Base-by-base conservation (phyloP, 1,140 invertebrate species). In the Vollenhovia emeryi region DNA sequence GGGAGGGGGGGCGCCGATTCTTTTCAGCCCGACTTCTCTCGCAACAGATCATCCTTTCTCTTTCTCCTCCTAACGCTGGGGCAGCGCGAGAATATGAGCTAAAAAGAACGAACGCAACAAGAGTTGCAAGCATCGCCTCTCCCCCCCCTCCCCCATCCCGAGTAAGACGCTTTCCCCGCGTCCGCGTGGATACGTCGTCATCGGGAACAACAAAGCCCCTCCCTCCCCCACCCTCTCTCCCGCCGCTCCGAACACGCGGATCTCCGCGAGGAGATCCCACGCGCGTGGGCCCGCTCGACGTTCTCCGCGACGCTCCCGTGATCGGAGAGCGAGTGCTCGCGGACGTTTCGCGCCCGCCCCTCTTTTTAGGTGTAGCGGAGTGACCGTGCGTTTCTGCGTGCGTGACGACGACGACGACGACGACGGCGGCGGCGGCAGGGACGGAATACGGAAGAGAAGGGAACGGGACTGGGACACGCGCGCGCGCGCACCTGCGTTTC, bases 131-230 rank as follows among this genome's bases (percentile, higher is more conserved):
- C 27, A 50, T 45, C 33, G 5, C 21, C 9, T 2, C 9, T n/a
- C n/a, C n/a, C n/a, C n/a, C n/a, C n/a, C n/a, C n/a, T n/a, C n/a
- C n/a, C n/a, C n/a, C n/a, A n/a, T n/a, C n/a, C n/a, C n/a, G n/a
- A n/a, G 40, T n/a, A 30, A 33, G 55, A 62, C 5, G 27, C 30
- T 33, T 73, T 73, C 9, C n/a, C 50, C 18, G 7, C 24, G 27
- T 3, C 48, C 24, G 4, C 27, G 27, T 57, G 3, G 8, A 21
- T 36, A 7, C 24, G 7, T 21, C 62, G 21, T 69, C 27, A 66
- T 24, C 18, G 36, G 3, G 78, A 21, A 30, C 64, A 43, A 43
- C 62, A 69, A 71, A 71, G 78, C 60, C 15, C 15, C 43, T 36
- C 9, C n/a, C 13, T 24, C 13, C 18, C 30, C 24, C n/a, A 40